Conservation (phyloP, 2,888 invertebrate genomes). For the Aproaerema taeniolella region DNA sequence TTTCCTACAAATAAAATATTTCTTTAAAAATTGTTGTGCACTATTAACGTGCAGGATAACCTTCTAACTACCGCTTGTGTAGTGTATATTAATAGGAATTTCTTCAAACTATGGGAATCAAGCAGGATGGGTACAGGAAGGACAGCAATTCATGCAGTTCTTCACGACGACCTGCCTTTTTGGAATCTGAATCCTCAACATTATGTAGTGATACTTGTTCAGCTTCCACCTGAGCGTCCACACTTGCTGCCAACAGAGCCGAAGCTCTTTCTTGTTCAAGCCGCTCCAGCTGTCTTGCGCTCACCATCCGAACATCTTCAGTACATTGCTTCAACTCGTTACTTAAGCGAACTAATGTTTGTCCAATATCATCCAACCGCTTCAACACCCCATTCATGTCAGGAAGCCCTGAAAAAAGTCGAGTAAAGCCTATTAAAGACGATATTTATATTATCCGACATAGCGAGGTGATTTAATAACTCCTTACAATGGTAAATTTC, state of each 20-base stretch:
- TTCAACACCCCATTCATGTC: slow-evolving; percentile 73
- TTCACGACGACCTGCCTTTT: no score
- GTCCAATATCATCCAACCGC: slow-evolving; percentile 83
- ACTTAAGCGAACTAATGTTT: slow-evolving; percentile 81
- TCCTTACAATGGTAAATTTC: no score
- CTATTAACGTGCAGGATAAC: no score
- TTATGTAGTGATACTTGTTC: slow-evolving; percentile 60
- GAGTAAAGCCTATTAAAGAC: not conserved
- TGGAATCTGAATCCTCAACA: slow-evolving; percentile 80
- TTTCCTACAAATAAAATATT: no score
- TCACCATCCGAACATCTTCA: slow-evolving; percentile 83
- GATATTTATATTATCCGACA: no score
- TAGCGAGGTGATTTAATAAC: no score
- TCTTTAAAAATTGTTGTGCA: no score
- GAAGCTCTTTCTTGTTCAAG: slow-evolving; percentile 80
- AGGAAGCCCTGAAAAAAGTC: slow-evolving; percentile 35
- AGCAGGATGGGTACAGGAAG: no score
- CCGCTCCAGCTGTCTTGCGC: slow-evolving; percentile 80
- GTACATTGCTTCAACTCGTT: slow-evolving; percentile 84
- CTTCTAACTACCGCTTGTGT: no score
- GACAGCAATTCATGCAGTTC: no score
- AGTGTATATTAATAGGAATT: no score
- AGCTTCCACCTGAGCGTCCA: slow-evolving; percentile 80
- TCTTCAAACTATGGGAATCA: no score
- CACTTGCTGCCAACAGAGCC: slow-evolving; percentile 81